Conservation (phyloP, 2,113 vertebrate genomes). For the Chlamydotis undulata region DNA sequence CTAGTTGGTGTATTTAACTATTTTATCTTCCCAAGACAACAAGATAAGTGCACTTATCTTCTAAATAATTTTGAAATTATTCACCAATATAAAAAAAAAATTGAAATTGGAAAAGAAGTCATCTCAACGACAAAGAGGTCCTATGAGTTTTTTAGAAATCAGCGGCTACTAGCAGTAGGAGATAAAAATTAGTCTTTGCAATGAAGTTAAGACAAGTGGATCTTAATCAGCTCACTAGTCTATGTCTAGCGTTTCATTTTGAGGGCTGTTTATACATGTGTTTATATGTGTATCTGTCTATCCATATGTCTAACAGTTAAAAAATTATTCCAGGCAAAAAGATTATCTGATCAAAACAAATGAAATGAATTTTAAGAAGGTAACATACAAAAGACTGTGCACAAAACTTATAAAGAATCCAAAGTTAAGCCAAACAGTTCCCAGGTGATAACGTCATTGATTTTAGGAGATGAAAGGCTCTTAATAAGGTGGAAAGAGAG, state of each 20-base stretch:
- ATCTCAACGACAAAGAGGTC: not conserved
- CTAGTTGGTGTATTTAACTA: not conserved
- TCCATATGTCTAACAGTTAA: not conserved
- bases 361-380: not conserved
- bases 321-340: not conserved
- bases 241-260: not conserved
- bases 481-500: conserved; percentile 35
- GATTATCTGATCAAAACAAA: not conserved
- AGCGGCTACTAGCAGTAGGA: not conserved
- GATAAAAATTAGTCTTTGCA: not conserved
- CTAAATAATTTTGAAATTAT: not conserved
- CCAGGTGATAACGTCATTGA: conserved; percentile 43
- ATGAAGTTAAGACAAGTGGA: not conserved
- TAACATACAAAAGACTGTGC: not conserved
- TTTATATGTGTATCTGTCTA: not conserved
- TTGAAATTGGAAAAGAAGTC: not conserved
- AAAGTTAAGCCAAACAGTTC: conserved; percentile 43
- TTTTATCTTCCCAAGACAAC: not conserved
- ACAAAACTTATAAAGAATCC: not conserved
- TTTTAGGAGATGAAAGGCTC: conserved; percentile 47
- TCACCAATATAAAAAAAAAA: not conserved
- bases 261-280: not conserved
- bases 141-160: not conserved
- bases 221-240: not conserved
- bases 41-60: not conserved